Conservation (phyloP, 2,888 invertebrate genomes). For the Diaphora mendica region DNA sequence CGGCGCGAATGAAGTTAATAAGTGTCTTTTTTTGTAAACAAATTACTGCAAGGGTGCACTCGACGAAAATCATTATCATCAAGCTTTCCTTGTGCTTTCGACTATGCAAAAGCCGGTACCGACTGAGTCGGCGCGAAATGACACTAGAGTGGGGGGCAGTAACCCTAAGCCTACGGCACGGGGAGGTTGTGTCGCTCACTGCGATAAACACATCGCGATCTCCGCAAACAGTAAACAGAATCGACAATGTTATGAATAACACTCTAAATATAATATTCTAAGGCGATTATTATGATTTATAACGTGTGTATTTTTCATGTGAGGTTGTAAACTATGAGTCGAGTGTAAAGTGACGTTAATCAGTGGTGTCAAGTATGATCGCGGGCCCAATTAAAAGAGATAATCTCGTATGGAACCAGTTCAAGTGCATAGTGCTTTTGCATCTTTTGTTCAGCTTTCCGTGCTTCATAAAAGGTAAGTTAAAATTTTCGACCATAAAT, state of each 20-base stretch:
- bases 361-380: constrained; percentile 80
- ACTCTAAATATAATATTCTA: constrained; percentile 27
- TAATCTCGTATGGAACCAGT: constrained; percentile 79
- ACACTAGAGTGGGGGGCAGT: constrained; percentile 80
- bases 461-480: constrained; percentile 71
- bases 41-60: constrained; percentile 49
- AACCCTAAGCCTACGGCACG: constrained; percentile 71
- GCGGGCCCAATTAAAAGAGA: constrained; percentile 76
- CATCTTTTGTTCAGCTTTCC: constrained; percentile 75
- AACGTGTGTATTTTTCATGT: constrained; percentile 32
- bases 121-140: constrained; percentile 85
- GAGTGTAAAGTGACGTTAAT: constrained; percentile 68
- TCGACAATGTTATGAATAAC: constrained; percentile 37
- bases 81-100: constrained; percentile 55
- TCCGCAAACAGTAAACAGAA: constrained; percentile 64
- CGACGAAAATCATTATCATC: constrained; percentile 66
- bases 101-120: constrained; percentile 69
- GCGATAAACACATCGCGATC: constrained; percentile 75
- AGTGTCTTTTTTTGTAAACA: constrained; percentile 26
- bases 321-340: constrained; percentile 58
- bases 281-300: constrained; percentile 24
- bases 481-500: constrained; percentile 15
- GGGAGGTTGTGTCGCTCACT: constrained; percentile 75
- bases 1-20: constrained; percentile 1
- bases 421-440: constrained; percentile 75